Conservation (phyloP, 2,113 vertebrate species). For the Verasper variegatus region DNA sequence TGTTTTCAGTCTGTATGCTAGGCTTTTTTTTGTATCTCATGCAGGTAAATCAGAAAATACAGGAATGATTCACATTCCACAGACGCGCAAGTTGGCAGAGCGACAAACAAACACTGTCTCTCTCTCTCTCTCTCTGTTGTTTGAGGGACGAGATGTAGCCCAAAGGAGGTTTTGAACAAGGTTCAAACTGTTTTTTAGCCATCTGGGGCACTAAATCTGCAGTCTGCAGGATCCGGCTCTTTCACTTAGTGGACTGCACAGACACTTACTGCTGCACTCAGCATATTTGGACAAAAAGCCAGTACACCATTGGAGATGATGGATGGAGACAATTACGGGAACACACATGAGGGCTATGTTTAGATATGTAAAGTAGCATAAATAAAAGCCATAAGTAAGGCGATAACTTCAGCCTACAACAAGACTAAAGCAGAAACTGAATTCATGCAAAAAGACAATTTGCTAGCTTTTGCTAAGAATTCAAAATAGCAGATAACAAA, state of each 20-base stretch:
- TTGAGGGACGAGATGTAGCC: constrained; percentile 42
- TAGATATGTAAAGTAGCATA: constrained; percentile 28
- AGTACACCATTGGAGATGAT: constrained; percentile 56
- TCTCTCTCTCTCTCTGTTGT: constrained; percentile 4
- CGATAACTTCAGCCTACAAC: background rate
- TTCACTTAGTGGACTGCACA: constrained; percentile 50
- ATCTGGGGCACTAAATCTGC: constrained; percentile 67
- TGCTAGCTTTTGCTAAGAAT: background rate
- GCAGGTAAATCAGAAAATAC: background rate
- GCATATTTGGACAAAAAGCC: constrained; percentile 58
- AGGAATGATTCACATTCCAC: background rate
- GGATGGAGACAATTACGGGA: constrained; percentile 58
- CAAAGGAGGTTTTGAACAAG: constrained; percentile 55
- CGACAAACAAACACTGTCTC: background rate
- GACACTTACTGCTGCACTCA: constrained; percentile 56
- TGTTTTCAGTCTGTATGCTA: too few species aligned
- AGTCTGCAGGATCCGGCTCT: constrained; percentile 58
- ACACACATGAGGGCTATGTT: constrained; percentile 34
- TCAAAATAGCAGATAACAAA: background rate
- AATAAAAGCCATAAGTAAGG: constrained; percentile 26
- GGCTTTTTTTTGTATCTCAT: too few species aligned
- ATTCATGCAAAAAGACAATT: background rate
- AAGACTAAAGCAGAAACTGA: background rate
- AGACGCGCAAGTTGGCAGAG: background rate
- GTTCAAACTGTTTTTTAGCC: constrained; percentile 65